Evolutionary conservation across 2,113 vertebrate species (phyloP), one percentile per base, ranked within the genome.

Genomic region (Gallinago undulata): DNA sequence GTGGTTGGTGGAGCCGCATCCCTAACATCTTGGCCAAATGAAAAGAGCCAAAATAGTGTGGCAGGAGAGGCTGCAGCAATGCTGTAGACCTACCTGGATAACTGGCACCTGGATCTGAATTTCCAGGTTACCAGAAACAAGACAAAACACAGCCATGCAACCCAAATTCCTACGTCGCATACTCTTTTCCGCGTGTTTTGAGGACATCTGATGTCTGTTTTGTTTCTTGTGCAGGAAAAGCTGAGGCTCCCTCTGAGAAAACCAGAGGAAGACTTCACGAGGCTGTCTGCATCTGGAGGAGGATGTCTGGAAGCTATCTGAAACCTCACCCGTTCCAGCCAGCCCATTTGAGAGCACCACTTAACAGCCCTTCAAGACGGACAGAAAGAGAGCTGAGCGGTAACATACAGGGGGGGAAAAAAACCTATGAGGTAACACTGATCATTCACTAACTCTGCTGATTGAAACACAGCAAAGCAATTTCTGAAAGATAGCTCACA

Each of bases 91-190:
- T 39, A 81, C 27, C 48, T 48, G 4, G 39, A 14, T 33, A 51
- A 84, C 25, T 9, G 33, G 8, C 62, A 82, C 10, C 23, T 11
- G 21, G 22, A 63, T 59, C 24, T 43, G 30, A 76, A 94, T 30
- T 79, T 35, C 24, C 57, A 45, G 12, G 28, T 48, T 60, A 68
- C 35, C 33, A 39, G 45, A 83, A 64, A 17, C 5, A 66, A 68
- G 56, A 55, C 30, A 85, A 72, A 79, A 88, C 0, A 2, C 19
- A 74, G 64, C 30, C 63, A 57, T 0, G 0, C 13, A 87, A 68
- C 10, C 4, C 1, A 72, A 89, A 13, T 31, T 50, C 55, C 13
- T 64, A 50, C 0, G 0, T 8, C 6, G 1, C 3, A 0, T 7
- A 80, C 39, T 27, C 16, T 57, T 79, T 50, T 64, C 68, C 56